phyloP scores from a whole-genome alignment of 37 sponge, comb jelly and placozoan species.

The Corticium candelabrum region DNA sequence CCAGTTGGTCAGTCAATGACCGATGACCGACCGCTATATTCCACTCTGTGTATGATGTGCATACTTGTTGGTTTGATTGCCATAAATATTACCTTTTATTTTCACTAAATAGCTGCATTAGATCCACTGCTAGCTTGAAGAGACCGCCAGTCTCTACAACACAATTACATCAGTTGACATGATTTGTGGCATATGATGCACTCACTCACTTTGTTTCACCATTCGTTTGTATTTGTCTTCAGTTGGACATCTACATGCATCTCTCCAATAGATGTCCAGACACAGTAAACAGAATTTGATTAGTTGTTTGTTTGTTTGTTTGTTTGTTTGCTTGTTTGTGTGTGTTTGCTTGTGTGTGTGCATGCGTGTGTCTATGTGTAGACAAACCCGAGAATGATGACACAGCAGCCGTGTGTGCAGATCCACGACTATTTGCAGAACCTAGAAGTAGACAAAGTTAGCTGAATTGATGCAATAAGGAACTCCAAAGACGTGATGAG shows the following conservation, averaged over 20 bases:
- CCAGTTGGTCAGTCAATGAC: too few relatives aligned
- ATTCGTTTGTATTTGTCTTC: slow-evolving; percentile 85
- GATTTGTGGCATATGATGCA: not conserved
- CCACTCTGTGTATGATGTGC: too few relatives aligned
- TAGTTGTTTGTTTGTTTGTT: too few relatives aligned
- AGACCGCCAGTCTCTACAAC: slow-evolving; percentile 83
- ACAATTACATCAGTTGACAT: not conserved
- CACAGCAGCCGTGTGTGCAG: too few relatives aligned
- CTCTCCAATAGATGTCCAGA: slow-evolving; percentile 97
- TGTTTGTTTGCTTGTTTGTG: too few relatives aligned
- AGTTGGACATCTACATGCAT: slow-evolving; percentile 67
- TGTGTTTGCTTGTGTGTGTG: too few relatives aligned
- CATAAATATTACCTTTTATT: slow-evolving; percentile 54
- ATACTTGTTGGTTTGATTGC: too few relatives aligned
- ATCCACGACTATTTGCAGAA: slow-evolving; percentile 35
- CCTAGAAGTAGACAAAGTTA: slow-evolving; percentile 81
- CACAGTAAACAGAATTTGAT: too few relatives aligned
- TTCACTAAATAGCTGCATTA: slow-evolving; percentile 89
- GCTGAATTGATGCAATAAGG: slow-evolving; percentile 79
- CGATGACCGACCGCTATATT: too few relatives aligned
- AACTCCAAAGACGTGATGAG: slow-evolving; percentile 75
- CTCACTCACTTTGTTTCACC: slow-evolving; percentile 64
- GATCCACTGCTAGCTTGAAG: slow-evolving; percentile 74
- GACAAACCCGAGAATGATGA: too few relatives aligned
- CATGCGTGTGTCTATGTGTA: too few relatives aligned